Percentiles rank a stretch among this genome's conserved stretches.
Conservation (phyloP, 2,888 invertebrate species). For the Cryptophagus acutangulus region DNA sequence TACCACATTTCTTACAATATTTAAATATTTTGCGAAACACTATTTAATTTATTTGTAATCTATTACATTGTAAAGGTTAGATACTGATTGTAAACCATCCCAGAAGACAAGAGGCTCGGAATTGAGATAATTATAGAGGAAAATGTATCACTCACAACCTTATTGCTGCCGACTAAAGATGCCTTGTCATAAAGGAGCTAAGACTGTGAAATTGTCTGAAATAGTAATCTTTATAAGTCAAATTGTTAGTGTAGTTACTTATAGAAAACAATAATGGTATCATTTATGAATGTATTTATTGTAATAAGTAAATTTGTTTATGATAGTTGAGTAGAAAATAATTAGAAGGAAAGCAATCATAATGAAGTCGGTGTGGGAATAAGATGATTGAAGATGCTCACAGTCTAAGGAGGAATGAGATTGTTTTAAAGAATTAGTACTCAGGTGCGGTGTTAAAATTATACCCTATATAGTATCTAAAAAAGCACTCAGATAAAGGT, state of each 20-base stretch:
- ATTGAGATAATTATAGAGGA: constrained; percentile 7
- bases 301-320: constrained; percentile 1
- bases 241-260: neutral
- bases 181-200: constrained; percentile 5
- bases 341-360: too few relatives aligned
- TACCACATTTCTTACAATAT: too few relatives aligned
- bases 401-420: constrained; percentile 5
- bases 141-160: constrained; percentile 9
- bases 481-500: constrained; percentile 14
- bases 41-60: too few relatives aligned
- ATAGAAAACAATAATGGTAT: neutral
- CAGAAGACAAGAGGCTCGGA: too few relatives aligned
- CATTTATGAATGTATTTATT: too few relatives aligned
- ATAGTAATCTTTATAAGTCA: neutral
- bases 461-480: constrained; percentile 1
- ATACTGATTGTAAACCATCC: too few relatives aligned
- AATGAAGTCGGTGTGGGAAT: too few relatives aligned
- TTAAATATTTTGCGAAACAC: too few relatives aligned
- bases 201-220: constrained; percentile 4
- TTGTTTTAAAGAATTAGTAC: constrained; percentile 8
- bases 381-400: too few relatives aligned
- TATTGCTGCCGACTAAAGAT: constrained; percentile 7
- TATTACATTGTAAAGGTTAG: too few relatives aligned
- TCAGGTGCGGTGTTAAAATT: constrained; percentile 5
- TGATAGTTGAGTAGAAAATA: neutral